Evolutionary conservation across 2,888 invertebrate genomes (phyloP), one percentile per base, ranked within the genome.

Genomic region (Tinea pellionella): DNA sequence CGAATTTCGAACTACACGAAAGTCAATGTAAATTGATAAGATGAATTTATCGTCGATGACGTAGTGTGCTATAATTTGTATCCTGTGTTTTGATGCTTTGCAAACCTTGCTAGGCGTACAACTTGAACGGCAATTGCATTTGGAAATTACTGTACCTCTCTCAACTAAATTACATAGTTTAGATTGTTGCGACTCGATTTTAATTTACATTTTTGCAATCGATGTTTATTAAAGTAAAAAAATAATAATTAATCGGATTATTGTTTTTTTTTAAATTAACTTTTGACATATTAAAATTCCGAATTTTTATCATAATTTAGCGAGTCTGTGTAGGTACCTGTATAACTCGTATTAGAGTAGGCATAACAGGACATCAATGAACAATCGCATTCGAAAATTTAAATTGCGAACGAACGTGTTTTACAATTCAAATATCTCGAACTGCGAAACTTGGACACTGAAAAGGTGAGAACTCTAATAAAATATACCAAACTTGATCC

Each of bases 351-450:
- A 24, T 24, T 24, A 9, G 6, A 37, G 37, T 37, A 37, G 37
- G 37, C 37, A n/a, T 18, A 24, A 1, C 3, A 4, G 53, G 2
- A 53, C 53, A 53, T 53, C 53, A 29, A 57, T 32, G 57, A 57
- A 57, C 64, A 65, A 63, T 63, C 66, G 64, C 69, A 67, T 71
- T 71, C 68, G 65, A 73, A 24, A 74, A 73, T 77, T 74, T 71
- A 75, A 75, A 75, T 75, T 63, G 61, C 62, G 68, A 65, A 37
- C 53, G 53, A 47, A 67, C 65, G 64, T 68, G 71, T 71, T 77
- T 76, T 74, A 74, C 75, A 76, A 77, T 77, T 77, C 76, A 77
- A 76, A 76, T 75, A 43, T 30, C 16, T 42, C 59, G 42, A 59
- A 59, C 63, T 61, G 60, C 30, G 41, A 43, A 74, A 75, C 69